Base-by-base conservation (phyloP, 2,888 invertebrate genomes). In the Deilephila porcellus region DNA sequence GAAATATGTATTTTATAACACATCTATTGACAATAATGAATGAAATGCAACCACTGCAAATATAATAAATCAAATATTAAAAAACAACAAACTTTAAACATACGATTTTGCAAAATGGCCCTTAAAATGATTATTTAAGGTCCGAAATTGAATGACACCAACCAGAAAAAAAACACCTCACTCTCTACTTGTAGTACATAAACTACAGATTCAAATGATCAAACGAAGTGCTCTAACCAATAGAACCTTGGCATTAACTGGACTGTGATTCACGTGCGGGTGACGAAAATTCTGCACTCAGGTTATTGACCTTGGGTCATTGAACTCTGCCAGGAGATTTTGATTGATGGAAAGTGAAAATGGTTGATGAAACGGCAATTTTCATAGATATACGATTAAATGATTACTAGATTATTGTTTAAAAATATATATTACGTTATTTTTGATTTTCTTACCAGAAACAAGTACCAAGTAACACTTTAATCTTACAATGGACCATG, bases 221-320 rank as follows among this genome's bases (percentile, higher is more conserved):
- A 73, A 74, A 70, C 75, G 81, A 86, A 56, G 56, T 64, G 45
- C 14, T 17, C 67, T 52, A 64, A 86, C 77, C 77, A 83, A 83
- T 81, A 78, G 79, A 85, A 83, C 90, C 90, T 91, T 90, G 89
- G 83, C 82, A 83, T 77, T 86, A 83, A 81, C 83, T 76, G 80
- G 83, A 67, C 76, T 62, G 81, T 88, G 88, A 90, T 79, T 89
- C 87, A 88, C 76, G 78, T 76, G 62, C 71, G 76, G 72, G 75
- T 81, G 81, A 78, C 78, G 76, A 83, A 85, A 86, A 83, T 81
- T 84, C 86, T 77, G 83, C 84, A 84, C 81, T 76, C 60, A 83
- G 87, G 83, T 87, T 79, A 82, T 80, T 88, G 85, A 88, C 85
- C 85, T 78, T 7, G 79, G 77, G 88, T 89, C 88, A 89, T 79